These are phyloP conservation scores for Drosophila varians DNA, from an alignment of 1,140 invertebrate species.

Conservation along the genomic window DNA sequence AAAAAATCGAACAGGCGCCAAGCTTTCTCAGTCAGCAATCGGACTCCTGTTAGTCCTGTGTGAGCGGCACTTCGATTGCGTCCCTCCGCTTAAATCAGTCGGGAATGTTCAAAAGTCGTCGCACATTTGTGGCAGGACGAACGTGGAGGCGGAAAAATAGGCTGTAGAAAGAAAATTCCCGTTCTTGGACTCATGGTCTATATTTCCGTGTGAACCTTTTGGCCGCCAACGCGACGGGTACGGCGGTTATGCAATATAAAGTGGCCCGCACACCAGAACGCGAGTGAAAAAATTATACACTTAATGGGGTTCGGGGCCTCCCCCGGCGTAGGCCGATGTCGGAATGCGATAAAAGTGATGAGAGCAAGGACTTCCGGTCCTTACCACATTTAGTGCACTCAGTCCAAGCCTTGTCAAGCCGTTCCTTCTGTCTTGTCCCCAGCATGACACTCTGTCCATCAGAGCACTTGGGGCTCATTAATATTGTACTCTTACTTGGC, in stretches of 20 bases:
- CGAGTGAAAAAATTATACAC: background rate
- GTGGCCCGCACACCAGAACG: constrained; percentile 20
- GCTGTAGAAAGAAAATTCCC: background rate
- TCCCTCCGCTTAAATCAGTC: constrained; percentile 37
- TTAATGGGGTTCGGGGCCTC: background rate
- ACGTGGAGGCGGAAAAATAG: background rate
- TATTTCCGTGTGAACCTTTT: constrained; percentile 13
- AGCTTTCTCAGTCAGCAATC: constrained; percentile 52
- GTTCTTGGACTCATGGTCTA: constrained; percentile 3
- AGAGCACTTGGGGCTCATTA: constrained; percentile 7
- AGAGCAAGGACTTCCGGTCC: no score
- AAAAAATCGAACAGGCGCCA: constrained; percentile 74
- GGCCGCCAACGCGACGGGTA: background rate
- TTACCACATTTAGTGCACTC: no score
- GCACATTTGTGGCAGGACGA: background rate
- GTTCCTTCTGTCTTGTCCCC: background rate
- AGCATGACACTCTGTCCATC: background rate
- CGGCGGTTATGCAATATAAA: constrained; percentile 38
- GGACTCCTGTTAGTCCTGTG: constrained; percentile 43
- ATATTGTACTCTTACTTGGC: constrained; percentile 7
- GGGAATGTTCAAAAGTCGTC: constrained; percentile 27
- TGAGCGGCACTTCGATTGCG: background rate
- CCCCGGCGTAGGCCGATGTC: background rate
- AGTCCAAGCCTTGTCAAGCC: background rate
- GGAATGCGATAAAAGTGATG: no score